A percentile compares a stretch with the other conserved stretches of the same genome.
Evolutionary conservation across 2,113 vertebrate genomes (phyloP).

Genomic region (Sceloporus undulatus): DNA sequence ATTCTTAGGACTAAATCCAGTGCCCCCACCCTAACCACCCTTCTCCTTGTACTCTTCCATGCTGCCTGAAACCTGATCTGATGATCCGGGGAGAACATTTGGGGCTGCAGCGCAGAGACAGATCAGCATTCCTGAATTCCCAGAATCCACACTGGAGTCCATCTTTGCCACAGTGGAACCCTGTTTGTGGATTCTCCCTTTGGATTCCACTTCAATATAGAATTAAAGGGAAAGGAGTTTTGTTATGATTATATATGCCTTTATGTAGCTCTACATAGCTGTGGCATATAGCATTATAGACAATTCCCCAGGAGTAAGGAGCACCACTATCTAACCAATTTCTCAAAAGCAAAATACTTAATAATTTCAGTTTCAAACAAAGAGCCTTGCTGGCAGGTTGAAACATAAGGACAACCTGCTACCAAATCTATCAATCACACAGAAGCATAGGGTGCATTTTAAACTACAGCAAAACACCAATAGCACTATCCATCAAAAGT

Average conservation of each 20-base stretch:
- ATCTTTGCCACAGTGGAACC: no score
- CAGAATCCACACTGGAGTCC: no score
- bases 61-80: no score
- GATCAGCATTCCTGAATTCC: background rate
- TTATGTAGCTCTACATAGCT: background rate
- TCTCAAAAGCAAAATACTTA: slow-evolving; percentile 17
- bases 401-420: slow-evolving; percentile 18
- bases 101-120: no score
- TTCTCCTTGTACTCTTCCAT: no score
- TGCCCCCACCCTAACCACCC: no score
- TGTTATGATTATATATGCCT: background rate
- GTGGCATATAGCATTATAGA: background rate
- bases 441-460: slow-evolving; percentile 37
- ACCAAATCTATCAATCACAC: slow-evolving; percentile 11
- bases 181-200: background rate
- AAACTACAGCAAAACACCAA: slow-evolving; percentile 48
- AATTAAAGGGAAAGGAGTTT: background rate
- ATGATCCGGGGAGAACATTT: no score
- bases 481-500: slow-evolving; percentile 51
- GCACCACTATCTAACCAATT: background rate
- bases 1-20: no score
- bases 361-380: slow-evolving; percentile 46
- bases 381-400: slow-evolving; percentile 12
- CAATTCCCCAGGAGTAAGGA: background rate
- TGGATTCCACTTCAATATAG: background rate